Percentiles rank a stretch among this genome's conserved stretches.
These are phyloP conservation scores for Leptinotarsa rubiginosa DNA, from an alignment of 2,888 invertebrate genomes.

Conservation along the genomic window DNA sequence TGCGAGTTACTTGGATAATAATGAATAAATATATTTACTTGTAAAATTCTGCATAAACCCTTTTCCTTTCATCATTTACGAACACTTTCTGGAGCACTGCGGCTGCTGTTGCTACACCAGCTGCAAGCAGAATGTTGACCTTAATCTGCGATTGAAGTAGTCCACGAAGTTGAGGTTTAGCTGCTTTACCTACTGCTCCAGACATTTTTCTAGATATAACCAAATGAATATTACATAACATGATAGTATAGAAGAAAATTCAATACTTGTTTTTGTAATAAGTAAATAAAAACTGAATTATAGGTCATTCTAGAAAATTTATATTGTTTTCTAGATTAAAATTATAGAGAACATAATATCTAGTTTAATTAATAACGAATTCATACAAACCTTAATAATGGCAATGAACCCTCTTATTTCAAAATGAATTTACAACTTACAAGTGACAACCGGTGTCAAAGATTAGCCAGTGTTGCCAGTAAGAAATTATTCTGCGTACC, in stretches of 20 bases:
- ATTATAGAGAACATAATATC: too few relatives aligned
- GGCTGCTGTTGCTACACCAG: slow-evolving; percentile 54
- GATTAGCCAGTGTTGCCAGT: too few relatives aligned
- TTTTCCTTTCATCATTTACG: slow-evolving; percentile 70
- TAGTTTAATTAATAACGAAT: too few relatives aligned
- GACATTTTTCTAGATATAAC: slow-evolving; percentile 41
- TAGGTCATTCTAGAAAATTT: too few relatives aligned
- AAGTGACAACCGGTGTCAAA: too few relatives aligned
- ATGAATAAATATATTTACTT: slow-evolving; percentile 69
- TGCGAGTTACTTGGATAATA: background rate
- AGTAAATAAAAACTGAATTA: too few relatives aligned
- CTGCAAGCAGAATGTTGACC: slow-evolving; percentile 64
- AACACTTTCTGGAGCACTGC: slow-evolving; percentile 68
- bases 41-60: slow-evolving; percentile 79
- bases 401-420: too few relatives aligned
- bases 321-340: too few relatives aligned
- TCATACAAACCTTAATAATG: too few relatives aligned
- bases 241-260: background rate
- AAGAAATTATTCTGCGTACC: too few relatives aligned
- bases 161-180: slow-evolving; percentile 75
- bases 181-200: slow-evolving; percentile 36
- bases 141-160: slow-evolving; percentile 75
- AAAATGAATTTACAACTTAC: too few relatives aligned
- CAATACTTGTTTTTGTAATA: too few relatives aligned
- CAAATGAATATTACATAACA: slow-evolving; percentile 22